Percentiles rank a stretch among this genome's conserved stretches.
Conservation (phyloP, 2,888 invertebrate genomes). For the Tuta absoluta region DNA sequence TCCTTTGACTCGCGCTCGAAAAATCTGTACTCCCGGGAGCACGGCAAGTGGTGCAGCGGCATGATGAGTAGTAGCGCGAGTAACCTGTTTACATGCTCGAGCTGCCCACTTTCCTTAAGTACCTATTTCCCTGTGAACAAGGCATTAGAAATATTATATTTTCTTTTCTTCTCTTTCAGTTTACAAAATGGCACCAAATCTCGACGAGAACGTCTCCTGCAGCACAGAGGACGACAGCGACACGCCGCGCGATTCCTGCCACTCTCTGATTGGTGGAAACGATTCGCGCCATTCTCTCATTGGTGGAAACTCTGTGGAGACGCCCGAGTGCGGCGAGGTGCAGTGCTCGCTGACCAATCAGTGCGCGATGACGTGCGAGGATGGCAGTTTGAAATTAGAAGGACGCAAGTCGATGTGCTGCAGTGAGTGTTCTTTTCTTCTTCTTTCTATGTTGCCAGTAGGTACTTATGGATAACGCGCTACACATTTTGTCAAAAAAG, state of each 20-base stretch:
- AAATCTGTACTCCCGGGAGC: too few species aligned
- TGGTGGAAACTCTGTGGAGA: constrained; percentile 38
- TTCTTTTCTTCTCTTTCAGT: neutral
- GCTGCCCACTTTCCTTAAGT: too few species aligned
- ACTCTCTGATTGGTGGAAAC: constrained; percentile 47
- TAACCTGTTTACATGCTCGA: too few species aligned
- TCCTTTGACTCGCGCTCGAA: too few species aligned
- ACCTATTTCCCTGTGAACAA: too few species aligned
- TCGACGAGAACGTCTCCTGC: neutral
- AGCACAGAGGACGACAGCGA: neutral
- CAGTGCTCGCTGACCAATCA: constrained; percentile 40
- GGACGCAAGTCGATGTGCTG: constrained; percentile 42
- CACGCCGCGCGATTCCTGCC: constrained; percentile 46
- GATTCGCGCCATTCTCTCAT: constrained; percentile 53
- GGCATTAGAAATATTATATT: neutral
- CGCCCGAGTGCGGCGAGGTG: constrained; percentile 39
- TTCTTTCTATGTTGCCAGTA: neutral
- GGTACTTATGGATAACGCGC: too few species aligned
- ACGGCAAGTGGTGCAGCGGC: too few species aligned
- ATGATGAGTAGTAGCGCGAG: too few species aligned
- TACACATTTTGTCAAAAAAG: too few species aligned
- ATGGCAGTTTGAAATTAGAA: constrained; percentile 35
- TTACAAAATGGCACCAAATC: neutral
- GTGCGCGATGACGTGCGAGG: constrained; percentile 40
- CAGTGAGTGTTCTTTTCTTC: constrained; percentile 46